A percentile compares a stretch with the other conserved stretches of the same genome.
Conservation (phyloP, 2,797 vertebrate genomes). For the Hipposideros larvatus region DNA sequence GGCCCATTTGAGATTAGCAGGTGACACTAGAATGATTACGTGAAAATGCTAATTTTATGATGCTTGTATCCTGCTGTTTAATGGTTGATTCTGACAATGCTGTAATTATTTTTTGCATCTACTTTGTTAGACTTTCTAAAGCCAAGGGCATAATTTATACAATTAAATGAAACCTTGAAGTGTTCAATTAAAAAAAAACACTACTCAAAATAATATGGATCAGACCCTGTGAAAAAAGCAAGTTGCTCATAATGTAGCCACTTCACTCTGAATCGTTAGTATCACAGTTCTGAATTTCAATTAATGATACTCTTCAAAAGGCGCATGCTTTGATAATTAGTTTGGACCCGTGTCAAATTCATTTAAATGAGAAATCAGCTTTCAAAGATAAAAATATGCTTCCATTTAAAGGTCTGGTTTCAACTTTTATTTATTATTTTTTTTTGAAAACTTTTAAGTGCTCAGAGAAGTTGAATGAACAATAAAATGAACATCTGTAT, state of each 20-base stretch:
- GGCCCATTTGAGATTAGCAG: slow-evolving; percentile 62
- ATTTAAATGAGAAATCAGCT: slow-evolving; percentile 73
- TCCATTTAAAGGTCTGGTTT: slow-evolving; percentile 64
- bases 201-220: not conserved
- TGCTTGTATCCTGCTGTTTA: slow-evolving; percentile 42
- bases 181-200: slow-evolving; percentile 51
- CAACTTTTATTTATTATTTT: not conserved
- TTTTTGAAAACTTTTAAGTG: slow-evolving; percentile 38
- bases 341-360: slow-evolving; percentile 77
- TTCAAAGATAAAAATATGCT: slow-evolving; percentile 69
- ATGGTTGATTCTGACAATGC: slow-evolving; percentile 61
- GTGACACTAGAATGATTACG: slow-evolving; percentile 52
- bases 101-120: slow-evolving; percentile 71
- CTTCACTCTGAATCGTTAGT: slow-evolving; percentile 64
- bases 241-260: not conserved
- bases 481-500: not conserved
- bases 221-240: slow-evolving; percentile 53
- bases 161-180: slow-evolving; percentile 75
- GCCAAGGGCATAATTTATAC: slow-evolving; percentile 62
- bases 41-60: slow-evolving; percentile 39
- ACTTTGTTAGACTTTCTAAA: slow-evolving; percentile 70
- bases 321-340: slow-evolving; percentile 76
- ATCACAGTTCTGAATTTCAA: slow-evolving; percentile 79
- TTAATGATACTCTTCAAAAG: slow-evolving; percentile 79
- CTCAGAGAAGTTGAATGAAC: not conserved